Base-by-base conservation (phyloP, 2,797 vertebrate species). In the Falco berigora region DNA sequence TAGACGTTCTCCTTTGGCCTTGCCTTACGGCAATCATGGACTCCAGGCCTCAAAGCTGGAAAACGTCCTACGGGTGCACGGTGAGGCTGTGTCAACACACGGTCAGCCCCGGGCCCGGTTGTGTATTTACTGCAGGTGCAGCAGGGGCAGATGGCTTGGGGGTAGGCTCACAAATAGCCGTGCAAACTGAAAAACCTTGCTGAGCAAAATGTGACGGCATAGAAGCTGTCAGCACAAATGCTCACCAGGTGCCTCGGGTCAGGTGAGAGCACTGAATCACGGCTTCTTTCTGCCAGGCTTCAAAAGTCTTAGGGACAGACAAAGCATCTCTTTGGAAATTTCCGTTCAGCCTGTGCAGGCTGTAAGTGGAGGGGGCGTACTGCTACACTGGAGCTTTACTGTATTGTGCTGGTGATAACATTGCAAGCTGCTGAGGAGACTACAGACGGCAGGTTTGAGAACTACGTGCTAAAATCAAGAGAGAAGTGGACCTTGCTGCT, bases 61-160 rank as follows among this genome's bases (percentile, higher is more conserved):
- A 30, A 24, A 10, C 2, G 23, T 9, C 34, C 40, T 10, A 1
- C 5, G 40, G 25, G 1, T 20, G 38, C 21, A 2, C 3, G 2
- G 71, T 14, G 64, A 12, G 46, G 50, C 52, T 27, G 0, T 4
- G 15, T 27, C 34, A 38, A n/a, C 64, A 16, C 32, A 4, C 22
- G 7, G 18, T 6, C 28, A 13, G 34, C 20, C 23, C 15, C 68
- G 5, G n/a, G 2, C 25, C 8, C 6, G 3, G 47, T 10, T 30
- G 23, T 20, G 27, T 38, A 4, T 52, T 38, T 23, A 15, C 28
- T 53, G 7, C 18, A 36, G 53, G 40, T 21, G 40, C 34, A 36
- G 40, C 23, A 20, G 27, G 16, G 21, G 20, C 28, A 67, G 34
- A 4, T 34, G 21, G 16, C 53, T n/a, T 14, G 4, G 55, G 34